Evolutionary conservation across 2,888 invertebrate species (phyloP), one percentile per base, ranked within the genome.

Genomic region (Acrobasis repandana): DNA sequence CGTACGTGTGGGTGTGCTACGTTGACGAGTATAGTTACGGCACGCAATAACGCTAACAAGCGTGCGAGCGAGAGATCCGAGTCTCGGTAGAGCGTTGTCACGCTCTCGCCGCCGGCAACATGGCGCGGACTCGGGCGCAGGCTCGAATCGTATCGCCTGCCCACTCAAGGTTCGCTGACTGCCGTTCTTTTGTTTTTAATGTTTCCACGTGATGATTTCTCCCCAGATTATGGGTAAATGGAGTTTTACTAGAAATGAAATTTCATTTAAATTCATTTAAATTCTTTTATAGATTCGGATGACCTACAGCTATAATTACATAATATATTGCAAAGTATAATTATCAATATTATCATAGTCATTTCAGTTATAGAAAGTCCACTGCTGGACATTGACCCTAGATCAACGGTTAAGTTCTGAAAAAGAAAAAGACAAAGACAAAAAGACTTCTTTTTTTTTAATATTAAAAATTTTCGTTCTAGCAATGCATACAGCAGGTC

Each of bases 121-220:
- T 92, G 92, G 92, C 91, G 90, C 86, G 86, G 88, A 89, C 90
- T 90, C 91, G 93, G 93, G 94, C 94, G 94, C 94, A 94, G 93
- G 90, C 94, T 94, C 94, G 93, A 89, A 90, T 90, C 90, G 89
- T 90, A 92, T 92, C 90, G 92, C 90, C 92, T 90, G 90, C 93
- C 93, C 93, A 94, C 94, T 94, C 93, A 93, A 93, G 92, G 93
- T 93, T 93, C 93, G 93, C 92, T 92, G 92, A 93, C 93, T 93
- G 92, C 90, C 92, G 90, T 91, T 92, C 92, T 92, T 92, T 93
- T 93, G 92, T 92, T 91, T 88, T 87, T 85, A 89, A 90, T 90
- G 90, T 90, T 92, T 88, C 91, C 87, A 85, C 69, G 60, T 58
- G 43, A 57, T 60, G 10, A 18, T 28, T 60, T 63, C 46, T 60